Conservation (phyloP, 1,140 invertebrate species). For the Berghia stephanieae region DNA sequence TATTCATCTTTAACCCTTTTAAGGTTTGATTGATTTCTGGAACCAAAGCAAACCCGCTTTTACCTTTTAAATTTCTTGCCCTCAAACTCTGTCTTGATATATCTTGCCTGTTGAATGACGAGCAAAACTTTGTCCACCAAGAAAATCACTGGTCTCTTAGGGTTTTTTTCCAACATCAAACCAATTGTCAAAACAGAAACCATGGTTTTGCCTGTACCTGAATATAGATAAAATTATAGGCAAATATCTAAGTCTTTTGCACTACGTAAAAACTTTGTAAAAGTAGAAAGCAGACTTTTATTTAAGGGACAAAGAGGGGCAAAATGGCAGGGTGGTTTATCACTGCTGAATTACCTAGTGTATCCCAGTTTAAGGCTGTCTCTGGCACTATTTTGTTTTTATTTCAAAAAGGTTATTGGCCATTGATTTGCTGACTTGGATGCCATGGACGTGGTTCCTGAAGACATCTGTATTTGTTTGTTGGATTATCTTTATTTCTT, state of each 20-base stretch:
- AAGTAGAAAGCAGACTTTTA: background rate
- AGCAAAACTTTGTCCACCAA: conserved; percentile 62
- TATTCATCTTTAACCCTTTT: no score
- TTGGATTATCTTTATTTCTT: no score
- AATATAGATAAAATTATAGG: background rate
- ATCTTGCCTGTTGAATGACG: conserved; percentile 60
- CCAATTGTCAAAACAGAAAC: conserved; percentile 57
- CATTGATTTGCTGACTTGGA: no score
- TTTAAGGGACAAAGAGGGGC: no score
- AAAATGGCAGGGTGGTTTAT: background rate
- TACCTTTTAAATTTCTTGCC: conserved; percentile 47
- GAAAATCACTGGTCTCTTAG: conserved; percentile 55
- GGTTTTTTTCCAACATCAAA: conserved; percentile 53
- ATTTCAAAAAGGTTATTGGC: background rate
- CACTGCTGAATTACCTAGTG: background rate
- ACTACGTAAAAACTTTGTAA: background rate
- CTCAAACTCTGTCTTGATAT: conserved; percentile 50
- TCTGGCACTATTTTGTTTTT: background rate
- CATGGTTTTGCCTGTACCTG: conserved; percentile 64
- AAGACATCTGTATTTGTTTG: no score
- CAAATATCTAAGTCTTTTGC: background rate
- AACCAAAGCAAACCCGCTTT: no score
- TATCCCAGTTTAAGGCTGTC: background rate
- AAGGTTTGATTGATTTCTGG: no score
- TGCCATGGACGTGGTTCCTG: no score